Percentiles rank a stretch among this genome's conserved stretches.
phyloP scores from a whole-genome alignment of 53 echinoderm and acorn worm species.

The Hippasteria phrygiana region DNA sequence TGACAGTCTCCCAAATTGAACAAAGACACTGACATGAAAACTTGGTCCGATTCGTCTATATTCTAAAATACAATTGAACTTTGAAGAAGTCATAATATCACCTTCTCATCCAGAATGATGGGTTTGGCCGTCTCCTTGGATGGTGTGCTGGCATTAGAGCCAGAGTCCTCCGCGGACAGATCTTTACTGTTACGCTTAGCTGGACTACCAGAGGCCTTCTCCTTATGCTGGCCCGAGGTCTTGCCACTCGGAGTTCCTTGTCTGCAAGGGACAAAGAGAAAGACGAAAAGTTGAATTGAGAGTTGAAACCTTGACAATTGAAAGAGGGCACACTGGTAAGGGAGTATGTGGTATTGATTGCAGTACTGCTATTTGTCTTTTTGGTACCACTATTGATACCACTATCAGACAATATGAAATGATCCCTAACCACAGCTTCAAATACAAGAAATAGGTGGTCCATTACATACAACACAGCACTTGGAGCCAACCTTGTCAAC shows the following conservation, averaged over 20 bases:
- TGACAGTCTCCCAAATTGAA: too few species aligned
- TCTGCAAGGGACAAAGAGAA: constrained; percentile 2
- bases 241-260: constrained; percentile 51
- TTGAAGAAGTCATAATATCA: constrained; percentile 11
- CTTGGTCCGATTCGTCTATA: too few species aligned
- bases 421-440: too few species aligned
- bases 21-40: too few species aligned
- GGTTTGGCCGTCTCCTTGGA: constrained; percentile 86
- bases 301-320: not conserved
- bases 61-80: not conserved
- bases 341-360: too few species aligned
- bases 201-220: constrained; percentile 77
- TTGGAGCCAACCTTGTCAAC: too few species aligned
- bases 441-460: too few species aligned
- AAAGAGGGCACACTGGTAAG: too few species aligned
- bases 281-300: not conserved
- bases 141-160: constrained; percentile 74
- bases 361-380: too few species aligned
- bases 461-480: too few species aligned
- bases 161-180: constrained; percentile 79
- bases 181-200: constrained; percentile 88
- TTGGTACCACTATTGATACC: too few species aligned
- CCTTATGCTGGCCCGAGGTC: constrained; percentile 64
- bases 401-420: too few species aligned
- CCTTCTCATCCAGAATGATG: constrained; percentile 97